Conservation (phyloP, 2,888 invertebrate species). For the Pterobdella sp. region DNA sequence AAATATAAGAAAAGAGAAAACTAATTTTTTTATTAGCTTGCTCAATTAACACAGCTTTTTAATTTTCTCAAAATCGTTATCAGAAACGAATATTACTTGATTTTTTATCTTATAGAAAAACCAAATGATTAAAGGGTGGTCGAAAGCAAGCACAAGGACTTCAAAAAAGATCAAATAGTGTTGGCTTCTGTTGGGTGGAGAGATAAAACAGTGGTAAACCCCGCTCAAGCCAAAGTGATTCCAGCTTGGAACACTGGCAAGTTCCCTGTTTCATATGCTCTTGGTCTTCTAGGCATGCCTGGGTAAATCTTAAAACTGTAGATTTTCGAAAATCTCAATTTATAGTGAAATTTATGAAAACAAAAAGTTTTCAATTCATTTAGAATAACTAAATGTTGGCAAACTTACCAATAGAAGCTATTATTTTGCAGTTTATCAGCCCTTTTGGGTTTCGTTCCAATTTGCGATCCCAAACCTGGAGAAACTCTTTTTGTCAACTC, state of each 20-base stretch:
- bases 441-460: slow-evolving; percentile 65
- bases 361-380: neutral
- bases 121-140: slow-evolving; percentile 56
- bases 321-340: neutral
- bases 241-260: slow-evolving; percentile 46
- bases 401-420: neutral
- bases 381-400: neutral
- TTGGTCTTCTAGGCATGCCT: slow-evolving; percentile 66
- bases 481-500: slow-evolving; percentile 67
- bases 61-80: too few species aligned
- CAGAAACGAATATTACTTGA: too few species aligned
- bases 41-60: neutral
- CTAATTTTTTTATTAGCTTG: too few species aligned
- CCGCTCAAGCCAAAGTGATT: slow-evolving; percentile 13
- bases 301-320: slow-evolving; percentile 54
- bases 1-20: too few species aligned
- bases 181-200: slow-evolving; percentile 64
- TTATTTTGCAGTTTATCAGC: slow-evolving; percentile 58
- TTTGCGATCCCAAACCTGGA: slow-evolving; percentile 64
- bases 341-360: neutral
- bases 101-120: too few species aligned
- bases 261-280: slow-evolving; percentile 59
- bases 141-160: slow-evolving; percentile 61
- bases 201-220: slow-evolving; percentile 37
- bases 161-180: slow-evolving; percentile 61